Evolutionary conservation across 1,140 invertebrate genomes (phyloP), one percentile per base, ranked within the genome.

Genomic region (Philopotamus ludificatus): DNA sequence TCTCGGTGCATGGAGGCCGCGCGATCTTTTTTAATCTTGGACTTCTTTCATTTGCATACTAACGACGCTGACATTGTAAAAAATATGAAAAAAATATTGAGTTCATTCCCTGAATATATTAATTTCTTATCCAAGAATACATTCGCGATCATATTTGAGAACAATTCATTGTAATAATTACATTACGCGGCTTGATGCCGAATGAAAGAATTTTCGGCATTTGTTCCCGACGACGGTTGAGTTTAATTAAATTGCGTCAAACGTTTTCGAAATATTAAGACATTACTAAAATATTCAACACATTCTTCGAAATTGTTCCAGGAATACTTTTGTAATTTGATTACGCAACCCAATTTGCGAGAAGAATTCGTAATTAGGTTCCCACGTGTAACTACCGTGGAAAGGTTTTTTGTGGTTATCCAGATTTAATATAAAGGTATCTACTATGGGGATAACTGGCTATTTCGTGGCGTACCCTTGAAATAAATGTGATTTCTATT

Each of bases 41-140:
- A 47, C 41, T n/a, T 47, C 44, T 60, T 49, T 60, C 57, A 60
- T 60, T 60, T 60, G 57, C 57, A 60, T 60, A 60, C 42, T 60
- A 60, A 60, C 47, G 57, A 60, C 15, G 26, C 18, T n/a, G n/a
- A n/a, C n/a, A n/a, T n/a, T n/a, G n/a, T n/a, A n/a, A n/a, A n/a
- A n/a, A n/a, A n/a, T n/a, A n/a, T n/a, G n/a, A n/a, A n/a, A n/a
- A n/a, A n/a, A n/a, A n/a, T n/a, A n/a, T n/a, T n/a, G n/a, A 34
- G 28, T 12, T 34, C 28, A 34, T 34, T 34, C 28, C 12, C 12
- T 34, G 28, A 34, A 34, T 34, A 34, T 34, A 34, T 34, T 34
- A 7, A 34, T 34, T 34, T 34, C 28, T 34, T 34, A 34, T 34
- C 4, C 28, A 34, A 34, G 12, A 34, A 34, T 34, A 34, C 28